phyloP scores from a whole-genome alignment of 2,888 invertebrate species.

The Pachliopta kotzebuea region DNA sequence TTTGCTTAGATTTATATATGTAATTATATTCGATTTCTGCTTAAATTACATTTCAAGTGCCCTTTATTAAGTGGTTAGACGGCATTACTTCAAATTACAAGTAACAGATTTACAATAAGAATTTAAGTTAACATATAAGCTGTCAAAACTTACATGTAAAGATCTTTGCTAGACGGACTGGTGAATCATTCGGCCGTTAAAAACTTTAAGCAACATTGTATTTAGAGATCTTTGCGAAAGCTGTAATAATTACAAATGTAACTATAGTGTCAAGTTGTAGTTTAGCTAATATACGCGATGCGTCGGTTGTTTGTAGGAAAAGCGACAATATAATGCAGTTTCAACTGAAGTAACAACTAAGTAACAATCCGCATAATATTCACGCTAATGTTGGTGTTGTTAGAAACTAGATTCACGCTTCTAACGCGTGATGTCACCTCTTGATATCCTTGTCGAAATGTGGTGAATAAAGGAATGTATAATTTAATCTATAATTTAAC shows the following conservation, averaged over 20 bases:
- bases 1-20: neutral
- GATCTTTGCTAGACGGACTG: neutral
- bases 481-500: slow-evolving; percentile 18
- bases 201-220: neutral
- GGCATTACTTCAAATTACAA: neutral
- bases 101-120: neutral
- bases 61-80: neutral
- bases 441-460: slow-evolving; percentile 28
- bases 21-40: neutral
- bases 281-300: neutral
- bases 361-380: slow-evolving; percentile 1
- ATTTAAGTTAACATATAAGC: neutral
- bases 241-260: neutral
- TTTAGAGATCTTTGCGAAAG: neutral
- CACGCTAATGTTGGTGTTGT: slow-evolving; percentile 1
- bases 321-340: neutral
- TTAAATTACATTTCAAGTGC: neutral
- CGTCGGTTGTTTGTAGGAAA: neutral
- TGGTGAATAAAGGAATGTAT: slow-evolving; percentile 27
- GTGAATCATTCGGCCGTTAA: slow-evolving; percentile 5
- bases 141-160: neutral
- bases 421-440: slow-evolving; percentile 13
- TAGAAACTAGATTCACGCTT: slow-evolving; percentile 14
- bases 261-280: neutral
- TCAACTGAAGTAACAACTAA: slow-evolving; percentile 2